These are phyloP conservation scores for Miltochrista miniata DNA, from an alignment of 2,888 invertebrate species.

Conservation along the genomic window DNA sequence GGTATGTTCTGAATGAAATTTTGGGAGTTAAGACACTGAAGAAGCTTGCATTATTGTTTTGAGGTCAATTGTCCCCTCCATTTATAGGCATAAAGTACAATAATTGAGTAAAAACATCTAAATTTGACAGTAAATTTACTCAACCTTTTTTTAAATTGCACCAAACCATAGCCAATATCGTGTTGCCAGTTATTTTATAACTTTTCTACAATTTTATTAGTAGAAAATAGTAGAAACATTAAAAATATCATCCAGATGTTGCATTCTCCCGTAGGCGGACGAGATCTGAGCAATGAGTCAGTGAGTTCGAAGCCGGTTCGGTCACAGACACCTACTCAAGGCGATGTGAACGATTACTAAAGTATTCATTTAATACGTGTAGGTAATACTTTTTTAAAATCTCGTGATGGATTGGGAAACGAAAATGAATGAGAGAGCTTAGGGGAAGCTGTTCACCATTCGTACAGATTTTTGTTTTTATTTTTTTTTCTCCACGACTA, in stretches of 20 bases:
- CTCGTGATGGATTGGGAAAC: too few species aligned
- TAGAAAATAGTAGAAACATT: neutral
- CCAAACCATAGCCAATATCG: neutral
- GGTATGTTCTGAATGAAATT: too few species aligned
- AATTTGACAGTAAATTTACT: neutral
- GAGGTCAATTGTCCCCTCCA: too few species aligned
- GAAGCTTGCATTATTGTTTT: too few species aligned
- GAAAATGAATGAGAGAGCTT: too few species aligned
- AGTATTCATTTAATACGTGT: slow-evolving; percentile 6
- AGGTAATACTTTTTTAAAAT: too few species aligned
- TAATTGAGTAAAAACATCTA: too few species aligned
- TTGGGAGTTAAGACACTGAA: too few species aligned
- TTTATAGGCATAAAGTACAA: too few species aligned
- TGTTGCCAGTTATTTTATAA: neutral
- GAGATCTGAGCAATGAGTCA: slow-evolving; percentile 37
- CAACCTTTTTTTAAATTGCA: slow-evolving; percentile 1
- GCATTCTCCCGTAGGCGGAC: slow-evolving; percentile 40
- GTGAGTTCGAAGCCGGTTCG: slow-evolving; percentile 42
- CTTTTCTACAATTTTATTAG: neutral
- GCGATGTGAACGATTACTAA: slow-evolving; percentile 30
- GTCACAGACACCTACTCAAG: slow-evolving; percentile 44
- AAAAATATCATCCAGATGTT: slow-evolving; percentile 24
- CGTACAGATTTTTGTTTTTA: too few species aligned
- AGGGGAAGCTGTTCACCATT: too few species aligned
- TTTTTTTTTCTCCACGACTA: too few species aligned